Evolutionary conservation across 2,113 vertebrate genomes (phyloP), one percentile per base, ranked within the genome.

Genomic region (Triplophysa dalaica): DNA sequence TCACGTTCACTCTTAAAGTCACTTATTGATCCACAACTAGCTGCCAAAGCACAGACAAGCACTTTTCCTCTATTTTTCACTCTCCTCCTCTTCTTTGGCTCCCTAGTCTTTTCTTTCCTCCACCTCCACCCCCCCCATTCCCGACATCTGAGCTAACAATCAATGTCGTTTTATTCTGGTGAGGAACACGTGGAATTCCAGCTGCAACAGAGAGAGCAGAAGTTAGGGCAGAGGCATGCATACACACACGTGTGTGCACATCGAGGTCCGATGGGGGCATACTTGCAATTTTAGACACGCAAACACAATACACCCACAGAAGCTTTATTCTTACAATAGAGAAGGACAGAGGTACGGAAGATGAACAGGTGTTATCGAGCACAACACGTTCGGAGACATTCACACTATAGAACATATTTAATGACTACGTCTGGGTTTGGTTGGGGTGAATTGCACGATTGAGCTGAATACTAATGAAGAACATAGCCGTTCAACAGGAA

Each of bases 101-200:
- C 61, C 33, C 17, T 72, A 68, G 61, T 76, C 63, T 62, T 38
- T 84, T 69, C 64, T 70, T 70, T 67, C 41, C 38, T 33, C 19
- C 0, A 66, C 70, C 86, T 74, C 70, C 41, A 17, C 26, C 68
- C 33, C 67, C 73, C 19, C 17, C 38, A 70, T 73, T 81, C 73
- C 77, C 72, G 84, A 89, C 88, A 89, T 89, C 84, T 84, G 84
- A 90, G 91, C 89, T 88, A 90, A 89, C 87, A 91, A 92, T 93
- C 91, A 91, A 92, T 92, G 88, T 56, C 77, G 84, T 91, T 92
- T 93, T 88, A 90, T 89, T 89, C 87, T 41, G 6, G 81, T 68
- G 81, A 87, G 79, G 86, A 88, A 89, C 86, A 89, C 90, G 89
- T 87, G 86, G 87, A 90, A 90, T 90, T 90, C 90, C 91, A 89